These are phyloP conservation scores for Olivierus martensii DNA, from an alignment of 1,140 invertebrate genomes.

Conservation along the genomic window DNA sequence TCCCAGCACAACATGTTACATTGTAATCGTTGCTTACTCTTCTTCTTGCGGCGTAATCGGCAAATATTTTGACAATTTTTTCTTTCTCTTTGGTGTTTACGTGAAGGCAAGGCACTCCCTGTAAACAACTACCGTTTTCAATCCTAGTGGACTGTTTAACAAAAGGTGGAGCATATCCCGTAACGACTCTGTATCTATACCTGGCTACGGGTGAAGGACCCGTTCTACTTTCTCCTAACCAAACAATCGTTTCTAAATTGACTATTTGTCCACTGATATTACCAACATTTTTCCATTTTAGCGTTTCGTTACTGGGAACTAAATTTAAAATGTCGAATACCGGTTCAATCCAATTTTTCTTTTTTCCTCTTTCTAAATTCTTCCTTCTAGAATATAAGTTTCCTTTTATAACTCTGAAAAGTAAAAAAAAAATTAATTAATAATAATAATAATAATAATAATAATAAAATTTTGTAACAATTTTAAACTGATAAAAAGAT, in stretches of 20 bases:
- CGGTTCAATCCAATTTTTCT: neutral
- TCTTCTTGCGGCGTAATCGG: constrained; percentile 17
- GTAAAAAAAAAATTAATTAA: too few species aligned
- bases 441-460: too few species aligned
- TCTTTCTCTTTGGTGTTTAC: constrained; percentile 20
- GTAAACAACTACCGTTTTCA: constrained; percentile 30
- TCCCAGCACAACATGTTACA: constrained; percentile 72
- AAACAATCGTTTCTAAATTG: constrained; percentile 65
- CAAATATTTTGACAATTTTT: constrained; percentile 26
- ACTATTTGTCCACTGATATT: constrained; percentile 54
- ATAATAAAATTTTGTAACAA: too few species aligned
- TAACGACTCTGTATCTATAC: constrained; percentile 43
- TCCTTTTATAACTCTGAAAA: too few species aligned
- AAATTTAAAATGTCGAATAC: constrained; percentile 22
- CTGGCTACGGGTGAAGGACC: constrained; percentile 21
- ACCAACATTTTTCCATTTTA: constrained; percentile 56
- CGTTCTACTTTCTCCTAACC: constrained; percentile 53
- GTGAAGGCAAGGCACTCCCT: constrained; percentile 53
- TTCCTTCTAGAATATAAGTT: too few species aligned
- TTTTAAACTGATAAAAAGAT: too few species aligned
- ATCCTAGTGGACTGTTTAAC: constrained; percentile 52
- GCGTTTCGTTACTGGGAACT: constrained; percentile 2
- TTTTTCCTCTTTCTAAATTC: too few species aligned
- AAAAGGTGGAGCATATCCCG: constrained; percentile 68
- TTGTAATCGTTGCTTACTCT: constrained; percentile 29